These are phyloP conservation scores for Pachycephala philippinensis DNA, from an alignment of 2,113 vertebrate genomes.

Conservation along the genomic window DNA sequence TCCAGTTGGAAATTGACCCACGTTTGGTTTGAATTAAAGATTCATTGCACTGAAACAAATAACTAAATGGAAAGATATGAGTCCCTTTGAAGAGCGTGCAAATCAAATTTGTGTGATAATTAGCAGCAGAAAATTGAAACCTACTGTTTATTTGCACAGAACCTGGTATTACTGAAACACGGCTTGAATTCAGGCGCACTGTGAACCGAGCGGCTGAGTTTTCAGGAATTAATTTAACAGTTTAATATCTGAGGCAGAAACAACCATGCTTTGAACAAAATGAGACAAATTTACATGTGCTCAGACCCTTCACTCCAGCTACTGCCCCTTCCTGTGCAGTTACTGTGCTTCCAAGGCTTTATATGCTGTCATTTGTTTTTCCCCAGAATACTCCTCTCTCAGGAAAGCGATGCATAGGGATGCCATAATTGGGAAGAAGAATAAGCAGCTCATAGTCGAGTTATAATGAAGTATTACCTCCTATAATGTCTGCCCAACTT, in stretches of 20 bases:
- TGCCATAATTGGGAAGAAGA: constrained; percentile 44
- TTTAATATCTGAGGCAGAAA: constrained; percentile 25
- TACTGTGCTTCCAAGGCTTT: not conserved
- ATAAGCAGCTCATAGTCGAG: not conserved
- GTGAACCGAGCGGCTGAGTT: accelerated
- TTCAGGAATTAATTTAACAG: constrained; percentile 22
- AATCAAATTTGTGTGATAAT: constrained; percentile 31
- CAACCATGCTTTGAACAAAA: not conserved
- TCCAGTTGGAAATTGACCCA: constrained; percentile 13
- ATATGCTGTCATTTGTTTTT: not conserved
- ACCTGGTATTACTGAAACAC: not conserved
- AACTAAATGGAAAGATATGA: constrained; percentile 62
- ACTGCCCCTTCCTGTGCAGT: not conserved
- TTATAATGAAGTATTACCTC: constrained; percentile 22
- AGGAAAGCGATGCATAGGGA: not conserved
- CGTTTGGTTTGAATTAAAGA: constrained; percentile 73
- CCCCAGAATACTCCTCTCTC: not conserved
- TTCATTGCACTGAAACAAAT: constrained; percentile 58
- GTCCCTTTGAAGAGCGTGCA: constrained; percentile 69
- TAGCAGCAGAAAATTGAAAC: constrained; percentile 39
- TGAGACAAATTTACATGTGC: not conserved
- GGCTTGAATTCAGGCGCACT: not conserved
- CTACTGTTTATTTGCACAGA: constrained; percentile 29
- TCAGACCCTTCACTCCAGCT: not conserved
- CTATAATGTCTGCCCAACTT: not conserved